Evolutionary conservation across 2,888 invertebrate species (phyloP), one percentile per base, ranked within the genome.

Genomic region (Heliothis peltigera): DNA sequence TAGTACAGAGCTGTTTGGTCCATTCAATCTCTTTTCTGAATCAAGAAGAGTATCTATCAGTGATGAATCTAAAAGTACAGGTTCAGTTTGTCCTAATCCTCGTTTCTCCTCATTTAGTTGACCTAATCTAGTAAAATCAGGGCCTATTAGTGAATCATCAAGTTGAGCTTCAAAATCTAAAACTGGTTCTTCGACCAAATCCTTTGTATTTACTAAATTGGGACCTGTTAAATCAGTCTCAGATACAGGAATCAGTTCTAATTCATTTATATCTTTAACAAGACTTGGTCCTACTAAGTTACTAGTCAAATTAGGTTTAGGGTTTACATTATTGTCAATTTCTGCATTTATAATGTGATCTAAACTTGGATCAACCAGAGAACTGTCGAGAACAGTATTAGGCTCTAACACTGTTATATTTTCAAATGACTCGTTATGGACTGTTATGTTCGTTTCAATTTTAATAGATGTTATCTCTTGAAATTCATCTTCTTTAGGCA

Each of bases 101-200:
- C 1, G 8, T 1, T 25, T 25, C 12, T 55, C 18, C 21, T 46
- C 17, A 21, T 54, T 51, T 46, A 39, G 17, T 1, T 5, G 0
- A 6, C 43, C 21, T 35, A 8, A 8, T 25, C 51, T 39, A 55
- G 12, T 22, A 25, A 47, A 22, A 15, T 17, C 8, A 8, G 49
- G 19, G 1, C 64, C 22, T 22, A 19, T 1, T 42, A 71, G 15
- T 1, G 44, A 51, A 17, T 39, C 28, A n/a, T 64, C 71, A 4
- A 18, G 49, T 4, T 43, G 0, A 18, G n/a, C 4, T 21, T 39
- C 21, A 15, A 18, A 28, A 8, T 61, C 18, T 32, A 19, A 39
- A 0, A 4, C 21, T 21, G 0, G 8, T 0, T 8, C 6, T 7
- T 59, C 18, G 1, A 4, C 8, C 12, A 12, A 18, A 15, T 51